Evolutionary conservation across 1,140 invertebrate species (phyloP), one percentile per base, ranked within the genome.

Genomic region (Diuraphis noxia): DNA sequence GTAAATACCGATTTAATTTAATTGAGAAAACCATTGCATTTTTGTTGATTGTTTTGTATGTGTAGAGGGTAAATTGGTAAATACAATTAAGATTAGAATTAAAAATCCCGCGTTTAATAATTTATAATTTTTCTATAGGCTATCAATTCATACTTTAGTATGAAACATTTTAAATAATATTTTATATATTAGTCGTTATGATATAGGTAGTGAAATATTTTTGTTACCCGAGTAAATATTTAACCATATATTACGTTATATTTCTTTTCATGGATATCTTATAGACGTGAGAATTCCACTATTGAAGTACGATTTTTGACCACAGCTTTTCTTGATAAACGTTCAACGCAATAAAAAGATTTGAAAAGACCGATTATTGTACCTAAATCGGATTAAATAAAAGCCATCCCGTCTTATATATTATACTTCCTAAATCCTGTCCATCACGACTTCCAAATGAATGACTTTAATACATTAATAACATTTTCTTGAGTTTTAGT

Each of bases 311-410:
- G 46, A 25, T 82, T 43, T 90, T 90, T 90, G 88, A 90, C 88
- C 88, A 90, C 43, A 38, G 77, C 40, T 46, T 91, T 90, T 52
- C n/a, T 4, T 21, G 72, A 30, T 34, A 91, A 82, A 52, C 63
- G 36, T 49, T 30, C 23, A 52, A 30, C 34, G 23, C 13, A 82
- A 49, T 72, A 72, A 17, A 91, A 77, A 79, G 72, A 91, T 79
- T 81, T 52, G 30, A 49, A 81, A 79, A 91, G 89, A 91, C 89
- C 89, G 82, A 89, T 38, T 52, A 43, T 46, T 36, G 89, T 91
- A n/a, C n/a, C n/a, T n/a, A 77, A 91, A 91, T 91, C 89, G 89
- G 89, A 43, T 91, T 91, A 91, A 56, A 81, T 52, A 91, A 91
- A 91, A 91, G 89, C 89, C 43, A 91, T 40, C 89, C 56, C 86